Evolutionary conservation across 2,113 vertebrate genomes (phyloP).

Genomic region (Atractosteus spatula): DNA sequence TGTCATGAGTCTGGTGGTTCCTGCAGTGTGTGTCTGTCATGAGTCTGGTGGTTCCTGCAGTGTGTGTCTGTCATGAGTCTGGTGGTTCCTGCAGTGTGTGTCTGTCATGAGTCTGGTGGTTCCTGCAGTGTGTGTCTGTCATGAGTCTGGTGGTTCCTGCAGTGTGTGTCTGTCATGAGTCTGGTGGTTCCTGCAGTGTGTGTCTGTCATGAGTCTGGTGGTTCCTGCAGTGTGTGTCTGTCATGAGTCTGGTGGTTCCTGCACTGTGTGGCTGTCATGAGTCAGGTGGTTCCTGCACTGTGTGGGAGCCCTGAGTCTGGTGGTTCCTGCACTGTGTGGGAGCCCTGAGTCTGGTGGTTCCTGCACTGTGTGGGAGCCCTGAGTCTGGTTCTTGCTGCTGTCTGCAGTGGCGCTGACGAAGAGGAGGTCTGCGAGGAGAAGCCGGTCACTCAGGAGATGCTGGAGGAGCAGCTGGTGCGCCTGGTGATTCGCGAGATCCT

Average conservation of each 20-base stretch:
- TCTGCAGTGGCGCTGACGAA: constrained; percentile 54
- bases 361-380: too few species aligned
- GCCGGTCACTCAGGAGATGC: constrained; percentile 89
- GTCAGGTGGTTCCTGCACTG: neutral
- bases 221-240: neutral
- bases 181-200: neutral
- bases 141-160: too few species aligned
- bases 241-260: neutral
- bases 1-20: too few species aligned
- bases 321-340: too few species aligned
- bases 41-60: neutral
- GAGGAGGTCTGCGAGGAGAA: constrained; percentile 80
- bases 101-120: too few species aligned
- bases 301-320: neutral
- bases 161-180: neutral
- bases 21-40: too few species aligned
- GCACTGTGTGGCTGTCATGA: neutral
- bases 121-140: neutral
- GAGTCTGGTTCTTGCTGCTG: neutral
- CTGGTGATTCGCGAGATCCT: constrained; percentile 89
- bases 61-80: neutral
- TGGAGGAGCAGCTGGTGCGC: constrained; percentile 88
- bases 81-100: too few species aligned
- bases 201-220: neutral
- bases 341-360: too few species aligned